A percentile compares a stretch with the other conserved stretches of the same genome.
phyloP scores from a whole-genome alignment of 2,888 invertebrate genomes.

The Chalcis sispes region DNA sequence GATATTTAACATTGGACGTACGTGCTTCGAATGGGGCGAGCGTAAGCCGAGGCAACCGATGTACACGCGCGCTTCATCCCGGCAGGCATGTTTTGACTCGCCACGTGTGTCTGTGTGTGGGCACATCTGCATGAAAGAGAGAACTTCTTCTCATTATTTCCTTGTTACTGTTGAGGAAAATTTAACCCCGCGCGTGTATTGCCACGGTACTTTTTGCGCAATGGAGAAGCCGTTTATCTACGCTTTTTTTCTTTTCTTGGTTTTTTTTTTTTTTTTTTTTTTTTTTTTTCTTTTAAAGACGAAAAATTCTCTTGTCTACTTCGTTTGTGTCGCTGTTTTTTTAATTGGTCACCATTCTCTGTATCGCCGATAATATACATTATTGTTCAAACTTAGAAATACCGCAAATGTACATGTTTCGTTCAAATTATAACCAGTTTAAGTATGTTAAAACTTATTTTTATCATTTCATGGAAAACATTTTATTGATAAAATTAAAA shows the following conservation, averaged over 20 bases:
- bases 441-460: no score
- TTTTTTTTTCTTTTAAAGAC: no score
- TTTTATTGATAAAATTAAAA: no score
- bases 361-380: no score
- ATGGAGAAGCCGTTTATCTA: not conserved
- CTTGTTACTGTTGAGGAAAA: slow-evolving; percentile 5
- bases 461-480: no score
- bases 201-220: not conserved
- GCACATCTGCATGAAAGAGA: not conserved
- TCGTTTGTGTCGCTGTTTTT: no score
- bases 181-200: not conserved
- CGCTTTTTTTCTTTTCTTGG: not conserved
- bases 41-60: no score
- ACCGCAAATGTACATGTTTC: no score
- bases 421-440: no score
- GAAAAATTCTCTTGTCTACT: no score
- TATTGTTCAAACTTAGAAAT: no score
- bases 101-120: not conserved
- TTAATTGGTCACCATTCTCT: no score
- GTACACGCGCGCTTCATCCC: slow-evolving; percentile 42
- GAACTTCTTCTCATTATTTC: slow-evolving; percentile 23
- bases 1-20: slow-evolving; percentile 55
- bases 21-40: slow-evolving; percentile 58
- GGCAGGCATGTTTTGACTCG: slow-evolving; percentile 50
- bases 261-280: not conserved